Percentiles rank a stretch among this genome's conserved stretches.
Conservation (phyloP, 2,888 invertebrate species). For the Drosophila tanythrix region DNA sequence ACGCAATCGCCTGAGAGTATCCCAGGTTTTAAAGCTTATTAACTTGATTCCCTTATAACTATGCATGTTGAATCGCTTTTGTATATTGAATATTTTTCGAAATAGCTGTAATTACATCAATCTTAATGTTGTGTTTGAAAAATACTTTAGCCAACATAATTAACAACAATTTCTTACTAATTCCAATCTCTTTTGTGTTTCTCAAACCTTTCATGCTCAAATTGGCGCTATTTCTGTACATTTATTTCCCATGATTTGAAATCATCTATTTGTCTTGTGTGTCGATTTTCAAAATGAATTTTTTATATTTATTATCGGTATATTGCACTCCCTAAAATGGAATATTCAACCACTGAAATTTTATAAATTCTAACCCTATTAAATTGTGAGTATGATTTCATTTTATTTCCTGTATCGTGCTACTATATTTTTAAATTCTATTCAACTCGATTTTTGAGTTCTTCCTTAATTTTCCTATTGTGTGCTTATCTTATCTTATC, state of each 20-base stretch:
- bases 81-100: constrained; percentile 7
- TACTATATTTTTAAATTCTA: constrained; percentile 21
- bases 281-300: not conserved
- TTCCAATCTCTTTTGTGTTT: constrained; percentile 60
- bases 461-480: not conserved
- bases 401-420: constrained; percentile 4
- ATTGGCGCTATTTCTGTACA: constrained; percentile 43
- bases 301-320: not conserved
- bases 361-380: not conserved
- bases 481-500: constrained; percentile 49
- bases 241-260: constrained; percentile 26
- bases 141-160: constrained; percentile 8
- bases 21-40: not conserved
- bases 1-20: not conserved
- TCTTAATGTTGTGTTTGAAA: constrained; percentile 29
- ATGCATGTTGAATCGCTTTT: constrained; percentile 32
- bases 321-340: constrained; percentile 3
- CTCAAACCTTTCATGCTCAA: constrained; percentile 61
- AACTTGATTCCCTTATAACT: constrained; percentile 1
- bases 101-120: constrained; percentile 19
- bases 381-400: not conserved
- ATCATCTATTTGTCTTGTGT: constrained; percentile 8
- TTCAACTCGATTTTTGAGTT: constrained; percentile 37
- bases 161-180: constrained; percentile 44
- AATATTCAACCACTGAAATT: not conserved